phyloP scores from a whole-genome alignment of 2,888 invertebrate genomes.

The Cheilosia urbana region DNA sequence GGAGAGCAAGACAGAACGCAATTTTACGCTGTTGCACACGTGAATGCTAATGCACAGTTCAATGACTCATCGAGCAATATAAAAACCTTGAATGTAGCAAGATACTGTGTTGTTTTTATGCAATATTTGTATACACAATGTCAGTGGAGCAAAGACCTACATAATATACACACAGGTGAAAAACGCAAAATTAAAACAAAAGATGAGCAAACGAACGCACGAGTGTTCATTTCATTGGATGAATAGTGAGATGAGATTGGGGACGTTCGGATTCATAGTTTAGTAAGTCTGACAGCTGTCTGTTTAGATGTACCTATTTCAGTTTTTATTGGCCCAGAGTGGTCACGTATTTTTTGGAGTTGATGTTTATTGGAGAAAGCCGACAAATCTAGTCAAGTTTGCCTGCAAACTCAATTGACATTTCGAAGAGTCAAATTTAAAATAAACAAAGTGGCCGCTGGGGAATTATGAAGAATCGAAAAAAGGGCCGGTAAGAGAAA shows the following conservation, averaged over 20 bases:
- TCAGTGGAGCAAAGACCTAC: neutral
- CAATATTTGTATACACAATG: constrained; percentile 9
- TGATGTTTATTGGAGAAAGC: too few species aligned
- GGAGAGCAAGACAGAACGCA: neutral
- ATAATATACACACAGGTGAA: neutral
- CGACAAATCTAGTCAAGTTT: too few species aligned
- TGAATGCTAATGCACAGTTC: constrained; percentile 7
- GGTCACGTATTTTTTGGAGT: too few species aligned
- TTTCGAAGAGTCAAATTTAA: too few species aligned
- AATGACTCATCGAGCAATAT: constrained; percentile 3
- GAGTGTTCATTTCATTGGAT: constrained; percentile 1
- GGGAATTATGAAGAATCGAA: too few species aligned
- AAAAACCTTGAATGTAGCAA: constrained; percentile 21
- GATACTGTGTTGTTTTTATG: neutral
- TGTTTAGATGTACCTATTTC: too few species aligned
- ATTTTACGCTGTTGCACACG: constrained; percentile 39
- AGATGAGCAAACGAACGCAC: neutral
- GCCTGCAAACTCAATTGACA: too few species aligned
- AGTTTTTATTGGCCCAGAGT: too few species aligned
- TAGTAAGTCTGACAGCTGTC: too few species aligned
- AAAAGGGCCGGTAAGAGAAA: too few species aligned
- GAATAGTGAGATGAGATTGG: constrained; percentile 10
- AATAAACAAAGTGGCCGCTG: too few species aligned
- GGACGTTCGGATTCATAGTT: too few species aligned
- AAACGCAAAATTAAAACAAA: neutral